Base-by-base conservation (phyloP, 2,113 vertebrate species). In the Ailurus styani region DNA sequence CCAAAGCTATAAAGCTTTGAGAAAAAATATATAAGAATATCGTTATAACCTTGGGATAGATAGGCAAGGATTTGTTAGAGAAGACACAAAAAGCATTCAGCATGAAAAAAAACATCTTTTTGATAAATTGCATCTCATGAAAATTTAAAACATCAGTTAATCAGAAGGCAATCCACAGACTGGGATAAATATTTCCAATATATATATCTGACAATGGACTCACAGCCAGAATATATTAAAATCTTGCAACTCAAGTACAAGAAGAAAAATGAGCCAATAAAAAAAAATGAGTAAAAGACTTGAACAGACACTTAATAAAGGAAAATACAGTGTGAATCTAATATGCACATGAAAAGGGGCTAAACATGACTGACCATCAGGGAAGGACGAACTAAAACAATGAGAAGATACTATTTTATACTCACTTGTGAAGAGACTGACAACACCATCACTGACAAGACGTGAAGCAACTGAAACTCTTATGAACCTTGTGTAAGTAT, bases 61-160 rank as follows among this genome's bases (percentile, higher is more conserved):
- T 5, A 73, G 62, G 54, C 72, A 90, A 90, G 79, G 23, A 86
- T 52, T 94, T 79, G 50, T 70, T 79, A 90, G 57, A 25, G 9
- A 60, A 23, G 34, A 89, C n/a, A 89, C 27, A 90, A 79, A 79
- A 37, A 86, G 13, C 34, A 72, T 27, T 54, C 78, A 79, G 15
- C 15, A 78, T 70, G 72, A 84, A 90, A 94, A 37, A 45, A 27
- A 90, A 23, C 5, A 88, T 31, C 37, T 94, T 81, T 81, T 60
- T 18, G 29, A 72, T 52, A 96, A 90, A 72, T 2, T 31, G 31
- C 31, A 64, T 94, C 79, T 81, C 18, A 79, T 27, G 23, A 78
- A 89, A 89, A 93, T 85, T 57, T 93, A 77, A 84, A 96, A 93
- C 60, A 52, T 60, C 29, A 90, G 52, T 62, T 62, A 64, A 79